Base-by-base conservation (phyloP, 2,888 invertebrate genomes). In the Yponomeuta malinellus region DNA sequence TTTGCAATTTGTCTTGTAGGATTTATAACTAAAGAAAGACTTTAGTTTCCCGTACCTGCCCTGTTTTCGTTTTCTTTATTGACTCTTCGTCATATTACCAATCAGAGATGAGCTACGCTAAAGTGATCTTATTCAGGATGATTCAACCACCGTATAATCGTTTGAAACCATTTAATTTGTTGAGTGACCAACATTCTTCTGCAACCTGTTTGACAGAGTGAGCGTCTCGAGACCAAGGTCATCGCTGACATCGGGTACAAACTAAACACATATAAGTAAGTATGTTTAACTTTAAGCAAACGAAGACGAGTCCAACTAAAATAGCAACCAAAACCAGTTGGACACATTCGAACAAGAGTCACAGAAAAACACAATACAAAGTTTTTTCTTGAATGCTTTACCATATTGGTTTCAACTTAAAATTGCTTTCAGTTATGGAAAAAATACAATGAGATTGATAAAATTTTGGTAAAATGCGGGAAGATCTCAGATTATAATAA, bases 191-290 rank as follows among this genome's bases (percentile, higher is more conserved):
- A 77, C 83, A 85, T 87, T 83, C 83, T 79, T 79, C 73, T 72
- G 73, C 73, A 85, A 89, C 89, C 83, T 81, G 88, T 88, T 88
- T 77, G 72, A 72, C 74, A 74, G 80, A 84, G 85, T 84, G 86
- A 88, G 81, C 83, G 86, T 84, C 74, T 73, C 71, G 69, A 68
- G 23, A 31, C 71, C 87, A 90, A 90, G 90, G 90, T 88, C 87
- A 86, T 75, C 52, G 52, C 15, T 15, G 52, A 59, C 52, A 59
- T 59, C 52, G 52, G 52, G 3, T 15, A 59, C 52, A 15, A 59
- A 59, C 52, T 59, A 15, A 3, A 12, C 15, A 59, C 52, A 15
- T 59, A 59, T 59, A 59, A 12, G 15, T 15, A 59, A 59, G 12
- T 59, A 59, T 59, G 52, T 59, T 59, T 2, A 59, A 8, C 15